Evolutionary conservation across 2,113 vertebrate genomes (phyloP), one percentile per base, ranked within the genome.

Genomic region (Speoplatyrhinus poulsoni): DNA sequence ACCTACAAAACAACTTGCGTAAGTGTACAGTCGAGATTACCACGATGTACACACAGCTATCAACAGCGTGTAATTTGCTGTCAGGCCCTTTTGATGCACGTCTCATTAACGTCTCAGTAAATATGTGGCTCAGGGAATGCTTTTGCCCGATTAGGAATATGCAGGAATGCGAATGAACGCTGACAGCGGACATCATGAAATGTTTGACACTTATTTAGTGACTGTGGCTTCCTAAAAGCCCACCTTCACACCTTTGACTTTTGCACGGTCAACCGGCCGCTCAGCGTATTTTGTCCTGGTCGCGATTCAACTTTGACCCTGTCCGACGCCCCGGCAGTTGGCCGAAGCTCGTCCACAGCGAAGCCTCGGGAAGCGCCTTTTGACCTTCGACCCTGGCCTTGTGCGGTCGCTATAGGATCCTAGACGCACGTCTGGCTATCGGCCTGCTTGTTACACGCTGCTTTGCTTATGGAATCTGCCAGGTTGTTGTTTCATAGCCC

Each of bases 231-330:
- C 36, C 36, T 41, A 41, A 8, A 41, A 41, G 36, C 7, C 36
- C 36, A 41, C 7, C 4, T 41, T 72, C 60, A 73, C 15, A 82
- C 57, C 75, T 83, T 82, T 83, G 85, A 89, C 88, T 76, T 89
- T 89, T 87, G 85, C 13, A 83, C 85, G 61, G 66, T 52, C 13
- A 15, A 3, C 11, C 49, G 3, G 49, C 12, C 9, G 49, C 1
- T 59, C 54, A 70, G 19, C 46, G 58, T 60, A 53, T 59, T 17
- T 80, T 46, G 46, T 54, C 48, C 64, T 7, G 5, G 11, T 69
- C 72, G 52, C 48, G 52, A 73, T 80, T 75, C 63, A 56, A 73
- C 74, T 85, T 88, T 82, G 72, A 75, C 66, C 58, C 72, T 26
- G 26, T 26, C 26, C 0, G 12, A 17, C 11, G 0, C 32, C 52